Base-by-base conservation (phyloP, 2,888 invertebrate species). In the Chromoteleia sp. region DNA sequence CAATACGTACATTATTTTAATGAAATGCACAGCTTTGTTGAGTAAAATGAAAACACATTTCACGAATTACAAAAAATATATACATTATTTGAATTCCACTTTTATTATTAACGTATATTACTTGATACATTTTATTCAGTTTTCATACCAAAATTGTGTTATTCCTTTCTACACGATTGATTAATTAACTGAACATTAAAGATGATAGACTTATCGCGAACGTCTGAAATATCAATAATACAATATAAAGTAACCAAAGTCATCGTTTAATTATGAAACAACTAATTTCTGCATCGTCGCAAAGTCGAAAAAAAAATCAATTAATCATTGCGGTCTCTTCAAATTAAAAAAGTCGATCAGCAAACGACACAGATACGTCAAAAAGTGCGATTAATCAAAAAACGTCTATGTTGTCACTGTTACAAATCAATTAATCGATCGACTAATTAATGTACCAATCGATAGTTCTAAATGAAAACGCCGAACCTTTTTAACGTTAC, bases 401-500 rank as follows among this genome's bases (percentile, higher is more conserved):
- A 21, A 63, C 19, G 39, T 52, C 67, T 67, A 50, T 52, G 54
- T 43, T 67, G 73, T 78, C 58, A 43, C 52, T 61, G 78, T 78
- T 78, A 78, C 71, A 65, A 71, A 71, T 78, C 78, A 78, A 78
- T 78, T 71, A 78, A 77, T 77, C 63, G 78, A 78, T 78, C 65
- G 33, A 56, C 33, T 78, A 71, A 78, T 78, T 71, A 70, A 70
- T 70, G 52, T 54, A 30, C 54, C 21, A 52, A 61, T 63, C 61
- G 39, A 70, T 77, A 17, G 17, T 56, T 65, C 15, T 45, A 52
- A 63, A 17, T 43, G 48, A 70, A 48, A 33, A 21, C 39, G 12
- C n/a, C 2, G 1, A 73, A 29, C 17, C 41, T 54, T 41, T 54
- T 61, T 52, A 61, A 59, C n/a, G 25, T 48, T 36, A 59, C 52